phyloP scores from a whole-genome alignment of 30 jellyfish, hydroid and myxozoan species.

The Aurelia coerulea region DNA sequence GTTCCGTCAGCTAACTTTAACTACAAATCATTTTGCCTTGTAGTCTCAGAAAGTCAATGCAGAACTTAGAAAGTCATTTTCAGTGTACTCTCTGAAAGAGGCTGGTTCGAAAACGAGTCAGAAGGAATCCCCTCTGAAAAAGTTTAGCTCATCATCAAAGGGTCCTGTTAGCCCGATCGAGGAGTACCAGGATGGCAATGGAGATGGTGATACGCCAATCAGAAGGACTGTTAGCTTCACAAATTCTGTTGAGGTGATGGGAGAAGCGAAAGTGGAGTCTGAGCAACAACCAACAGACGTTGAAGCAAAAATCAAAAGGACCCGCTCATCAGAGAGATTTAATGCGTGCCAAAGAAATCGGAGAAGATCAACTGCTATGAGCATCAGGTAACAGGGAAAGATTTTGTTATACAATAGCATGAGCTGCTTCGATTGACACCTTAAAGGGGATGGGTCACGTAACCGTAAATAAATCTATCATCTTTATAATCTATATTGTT shows the following conservation, averaged over 20 bases:
- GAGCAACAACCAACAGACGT: constrained; percentile 12
- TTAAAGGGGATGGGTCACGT: too few relatives aligned
- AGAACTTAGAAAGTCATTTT: constrained; percentile 64
- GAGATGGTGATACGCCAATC: constrained; percentile 45
- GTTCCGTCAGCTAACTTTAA: too few relatives aligned
- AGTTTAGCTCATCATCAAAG: background rate
- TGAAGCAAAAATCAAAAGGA: constrained; percentile 35
- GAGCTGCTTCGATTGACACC: too few relatives aligned
- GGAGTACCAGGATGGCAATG: constrained; percentile 8
- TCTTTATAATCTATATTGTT: too few relatives aligned
- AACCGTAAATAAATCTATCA: too few relatives aligned
- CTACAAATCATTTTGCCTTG: background rate
- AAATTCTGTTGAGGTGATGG: constrained; percentile 54
- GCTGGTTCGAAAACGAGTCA: constrained; percentile 4
- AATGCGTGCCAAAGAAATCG: constrained; percentile 18
- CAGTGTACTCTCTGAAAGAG: constrained; percentile 82
- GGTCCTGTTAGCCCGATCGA: constrained; percentile 26
- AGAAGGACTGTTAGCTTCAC: constrained; percentile 77
- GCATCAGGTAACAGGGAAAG: background rate
- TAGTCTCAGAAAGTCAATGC: constrained; percentile 72
- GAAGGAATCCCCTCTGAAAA: background rate
- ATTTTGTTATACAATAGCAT: background rate
- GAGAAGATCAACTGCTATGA: constrained; percentile 49
- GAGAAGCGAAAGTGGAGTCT: constrained; percentile 41
- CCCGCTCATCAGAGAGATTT: constrained; percentile 75